Evolutionary conservation across 2,888 invertebrate genomes (phyloP), one percentile per base, ranked within the genome.

Genomic region (Epicampocera succincta): DNA sequence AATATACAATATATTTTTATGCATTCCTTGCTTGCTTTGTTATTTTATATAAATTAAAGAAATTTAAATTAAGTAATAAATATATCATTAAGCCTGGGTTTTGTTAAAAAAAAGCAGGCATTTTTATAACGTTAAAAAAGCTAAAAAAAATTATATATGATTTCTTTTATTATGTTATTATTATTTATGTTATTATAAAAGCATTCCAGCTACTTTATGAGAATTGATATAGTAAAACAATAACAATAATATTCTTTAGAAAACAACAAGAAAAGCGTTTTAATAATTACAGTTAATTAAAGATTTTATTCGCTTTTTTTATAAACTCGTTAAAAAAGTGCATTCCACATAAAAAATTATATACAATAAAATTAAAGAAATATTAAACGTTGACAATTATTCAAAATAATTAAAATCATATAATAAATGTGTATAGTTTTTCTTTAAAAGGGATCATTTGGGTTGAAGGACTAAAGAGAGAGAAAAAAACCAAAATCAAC

Each of bases 1-100:
- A 50, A 66, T 25, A 75, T 25, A 40, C 52, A 3, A 52, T n/a
- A 46, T 12, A 60, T 33, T 29, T 44, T 19, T n/a, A 56, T 52
- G 61, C 72, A 61, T 83, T 83, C 84, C 84, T 71, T 84, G 80
- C 84, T 80, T 84, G 84, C 84, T 72, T 44, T 65, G 38, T 78
- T 66, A 52, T 19, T 44, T 52, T 50, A 69, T 46, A 38, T n/a
- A 58, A 29, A 65, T 42, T 46, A 25, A 25, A 3, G 2, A 3
- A 25, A 25, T 42, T 9, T 44, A n/a, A 75, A 11, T 38, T 38
- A 50, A 54, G 56, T n/a, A 69, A 58, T 3, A 46, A 48, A 52
- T 54, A 19, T 54, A 19, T 19, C 2, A 52, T 15, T 6, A 17
- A 38, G 15, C 25, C 46, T n/a, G 40, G 46, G 46, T 44, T 42